Evolutionary conservation across 2,797 vertebrate genomes (phyloP).

Genomic region (Poecilia picta): DNA sequence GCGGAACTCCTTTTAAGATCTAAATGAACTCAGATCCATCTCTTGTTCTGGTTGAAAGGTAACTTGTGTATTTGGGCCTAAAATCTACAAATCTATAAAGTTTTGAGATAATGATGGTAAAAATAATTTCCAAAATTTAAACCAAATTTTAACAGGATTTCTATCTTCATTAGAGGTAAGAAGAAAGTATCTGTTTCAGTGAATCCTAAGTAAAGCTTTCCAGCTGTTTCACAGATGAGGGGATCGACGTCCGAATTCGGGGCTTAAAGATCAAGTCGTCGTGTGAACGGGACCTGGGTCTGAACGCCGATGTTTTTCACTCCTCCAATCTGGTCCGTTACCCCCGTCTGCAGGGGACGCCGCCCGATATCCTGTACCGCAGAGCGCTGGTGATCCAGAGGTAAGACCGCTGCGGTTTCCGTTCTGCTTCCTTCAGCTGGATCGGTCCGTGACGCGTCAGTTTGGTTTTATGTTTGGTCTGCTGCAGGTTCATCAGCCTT

Average conservation of each 20-base stretch:
- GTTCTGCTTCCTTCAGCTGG: not conserved
- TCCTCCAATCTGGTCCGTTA: slow-evolving; percentile 92
- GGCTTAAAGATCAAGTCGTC: slow-evolving; percentile 97
- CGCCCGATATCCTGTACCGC: slow-evolving; percentile 90
- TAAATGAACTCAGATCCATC: not conserved
- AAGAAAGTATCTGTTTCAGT: not conserved
- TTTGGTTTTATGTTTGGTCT: not conserved
- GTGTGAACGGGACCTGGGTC: slow-evolving; percentile 91
- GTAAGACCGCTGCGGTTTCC: slow-evolving; percentile 61
- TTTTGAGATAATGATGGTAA: not conserved
- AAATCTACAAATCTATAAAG: not conserved
- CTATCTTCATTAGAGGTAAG: not conserved
- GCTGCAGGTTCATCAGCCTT: slow-evolving; percentile 91
- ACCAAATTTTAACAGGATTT: not conserved
- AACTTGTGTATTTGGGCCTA: not conserved
- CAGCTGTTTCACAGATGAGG: slow-evolving; percentile 84
- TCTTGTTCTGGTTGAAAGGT: not conserved
- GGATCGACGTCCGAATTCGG: slow-evolving; percentile 94
- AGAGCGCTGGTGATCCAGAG: slow-evolving; percentile 92
- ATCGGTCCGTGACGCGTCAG: not conserved
- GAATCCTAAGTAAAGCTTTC: not conserved
- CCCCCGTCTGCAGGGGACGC: slow-evolving; percentile 93
- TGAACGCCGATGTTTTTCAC: slow-evolving; percentile 96
- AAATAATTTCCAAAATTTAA: not conserved
- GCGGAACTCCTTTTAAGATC: not conserved